A percentile compares a stretch with the other conserved stretches of the same genome.
Evolutionary conservation across 92 coral and sea anemone species (phyloP).

Genomic region (Zoanthus sansibaricus): DNA sequence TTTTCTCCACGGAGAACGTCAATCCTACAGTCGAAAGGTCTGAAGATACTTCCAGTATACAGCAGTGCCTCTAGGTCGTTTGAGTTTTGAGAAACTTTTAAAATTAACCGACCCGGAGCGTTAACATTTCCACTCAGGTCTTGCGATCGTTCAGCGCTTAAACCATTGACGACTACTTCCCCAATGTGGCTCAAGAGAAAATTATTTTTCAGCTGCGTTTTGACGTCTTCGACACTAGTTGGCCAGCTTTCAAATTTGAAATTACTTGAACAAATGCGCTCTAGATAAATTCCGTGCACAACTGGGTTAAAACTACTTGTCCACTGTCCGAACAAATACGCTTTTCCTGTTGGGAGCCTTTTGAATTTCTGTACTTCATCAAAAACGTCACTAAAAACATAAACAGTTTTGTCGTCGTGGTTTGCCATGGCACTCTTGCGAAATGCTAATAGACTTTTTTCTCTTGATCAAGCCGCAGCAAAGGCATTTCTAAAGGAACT

Average conservation of each 20-base stretch:
- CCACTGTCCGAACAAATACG: slow-evolving; percentile 34
- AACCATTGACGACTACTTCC: not conserved
- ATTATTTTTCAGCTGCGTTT: not conserved
- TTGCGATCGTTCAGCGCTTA: not conserved
- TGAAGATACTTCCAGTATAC: not conserved
- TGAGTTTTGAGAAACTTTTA: not conserved
- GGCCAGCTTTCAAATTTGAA: not conserved
- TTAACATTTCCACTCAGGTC: not conserved
- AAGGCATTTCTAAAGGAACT: not conserved
- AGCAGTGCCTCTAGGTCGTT: not conserved
- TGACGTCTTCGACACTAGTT: not conserved
- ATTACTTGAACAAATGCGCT: not conserved
- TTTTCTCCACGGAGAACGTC: slow-evolving; percentile 3
- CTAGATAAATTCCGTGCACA: slow-evolving; percentile 25
- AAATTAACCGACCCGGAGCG: slow-evolving; percentile 3
- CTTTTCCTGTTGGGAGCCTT: not conserved
- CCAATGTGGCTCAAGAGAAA: slow-evolving; percentile 25
- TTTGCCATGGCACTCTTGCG: not conserved
- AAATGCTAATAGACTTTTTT: not conserved
- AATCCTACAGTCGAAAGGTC: not conserved
- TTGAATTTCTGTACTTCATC: not conserved
- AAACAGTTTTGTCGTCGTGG: slow-evolving; percentile 3
- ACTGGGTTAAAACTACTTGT: slow-evolving; percentile 37
- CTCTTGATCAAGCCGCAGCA: not conserved
- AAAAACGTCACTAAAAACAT: slow-evolving; percentile 14